These are phyloP conservation scores for Hydropotes inermis DNA, from an alignment of 2,113 vertebrate species.

Conservation along the genomic window DNA sequence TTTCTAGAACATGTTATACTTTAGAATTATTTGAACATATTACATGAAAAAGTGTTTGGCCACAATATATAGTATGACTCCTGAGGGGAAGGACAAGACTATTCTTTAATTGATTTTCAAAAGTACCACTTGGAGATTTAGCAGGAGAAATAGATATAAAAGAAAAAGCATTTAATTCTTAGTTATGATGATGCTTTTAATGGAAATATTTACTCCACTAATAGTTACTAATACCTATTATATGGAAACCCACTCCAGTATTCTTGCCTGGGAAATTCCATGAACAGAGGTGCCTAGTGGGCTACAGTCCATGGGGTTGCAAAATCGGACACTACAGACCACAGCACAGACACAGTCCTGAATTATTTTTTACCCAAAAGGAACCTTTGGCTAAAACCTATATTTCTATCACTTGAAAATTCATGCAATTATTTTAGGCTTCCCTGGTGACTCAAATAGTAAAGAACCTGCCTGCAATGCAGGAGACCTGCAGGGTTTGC, in stretches of 20 bases:
- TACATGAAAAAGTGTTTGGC: neutral
- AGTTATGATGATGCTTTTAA: neutral
- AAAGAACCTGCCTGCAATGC: neutral
- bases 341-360: neutral
- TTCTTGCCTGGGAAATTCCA: neutral
- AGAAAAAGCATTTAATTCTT: neutral
- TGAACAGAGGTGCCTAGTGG: neutral
- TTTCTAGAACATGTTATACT: neutral
- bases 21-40: neutral
- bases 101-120: slow-evolving; percentile 1
- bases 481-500: neutral
- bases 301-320: neutral
- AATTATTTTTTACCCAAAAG: neutral
- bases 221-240: neutral
- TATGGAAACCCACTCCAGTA: neutral
- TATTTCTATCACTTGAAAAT: neutral
- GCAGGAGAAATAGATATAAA: neutral
- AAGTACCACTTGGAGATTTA: neutral
- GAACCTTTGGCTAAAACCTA: neutral
- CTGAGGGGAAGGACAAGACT: neutral
- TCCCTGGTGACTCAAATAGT: neutral
- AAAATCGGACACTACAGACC: neutral
- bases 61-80: neutral
- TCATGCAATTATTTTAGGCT: neutral
- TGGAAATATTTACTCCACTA: neutral